Evolutionary conservation across 2,888 invertebrate species (phyloP), one percentile per base, ranked within the genome.

Genomic region (Sinhomidia bicolor): DNA sequence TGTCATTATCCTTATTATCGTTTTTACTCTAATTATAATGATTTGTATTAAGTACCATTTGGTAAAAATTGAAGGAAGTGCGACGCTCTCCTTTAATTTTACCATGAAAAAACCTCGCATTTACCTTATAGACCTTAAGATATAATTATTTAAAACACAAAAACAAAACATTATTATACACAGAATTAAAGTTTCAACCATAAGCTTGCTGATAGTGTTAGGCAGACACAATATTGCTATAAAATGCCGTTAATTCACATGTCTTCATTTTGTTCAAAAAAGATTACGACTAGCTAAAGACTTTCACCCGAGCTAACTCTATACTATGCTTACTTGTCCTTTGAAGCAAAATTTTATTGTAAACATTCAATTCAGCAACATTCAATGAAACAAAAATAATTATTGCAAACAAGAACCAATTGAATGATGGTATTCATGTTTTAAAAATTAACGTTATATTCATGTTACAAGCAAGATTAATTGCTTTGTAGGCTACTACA

Each of bases 51-150:
- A 36, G 12, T 60, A 60, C 62, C 44, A 81, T 47, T 65, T n/a
- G 44, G 26, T 5, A 20, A 78, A 17, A 57, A n/a, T n/a, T n/a
- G n/a, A 54, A 4, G 17, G 12, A 17, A 32, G 23, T 32, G 54
- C 14, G 6, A 47, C 26, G n/a, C 26, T 20, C 17, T 57, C 57
- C n/a, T 76, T 32, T 0, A 0, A 41, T 36, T 57, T 54, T 62
- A 17, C 32, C 17, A 51, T 68, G 26, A 47, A 71, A 23, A 60
- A 78, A 85, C 79, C 80, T 86, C 85, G 85, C 85, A 86, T 86
- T 86, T 86, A 86, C 85, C 57, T 86, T 84, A 44, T 54, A 51
- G 29, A 68, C 51, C 36, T 20, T 74, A 78, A 85, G 17, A 71
- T 47, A 76, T 14, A 62, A 62, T 85, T 74, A n/a, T n/a, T n/a